These are phyloP conservation scores for Peromyscus leucopus DNA, from an alignment of 2,113 vertebrate genomes.

Conservation along the genomic window DNA sequence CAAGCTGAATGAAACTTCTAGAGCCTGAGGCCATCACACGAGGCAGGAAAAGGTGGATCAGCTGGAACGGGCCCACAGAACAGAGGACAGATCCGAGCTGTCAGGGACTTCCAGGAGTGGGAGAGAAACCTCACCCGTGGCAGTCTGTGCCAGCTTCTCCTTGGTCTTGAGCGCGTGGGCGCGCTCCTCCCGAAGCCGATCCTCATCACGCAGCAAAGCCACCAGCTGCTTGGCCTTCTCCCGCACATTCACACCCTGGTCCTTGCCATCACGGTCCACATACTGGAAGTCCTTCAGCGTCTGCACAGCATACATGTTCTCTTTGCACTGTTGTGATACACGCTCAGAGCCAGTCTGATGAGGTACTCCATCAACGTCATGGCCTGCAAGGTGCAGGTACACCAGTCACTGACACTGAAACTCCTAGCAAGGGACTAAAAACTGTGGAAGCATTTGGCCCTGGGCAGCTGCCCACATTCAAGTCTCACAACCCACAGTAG, in stretches of 20 bases:
- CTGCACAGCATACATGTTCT: slow-evolving; percentile 96
- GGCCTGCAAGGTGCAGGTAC: slow-evolving; percentile 85
- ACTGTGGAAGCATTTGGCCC: background rate
- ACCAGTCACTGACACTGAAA: background rate
- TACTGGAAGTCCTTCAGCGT: slow-evolving; percentile 97
- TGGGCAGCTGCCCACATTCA: background rate
- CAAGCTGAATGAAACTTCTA: background rate
- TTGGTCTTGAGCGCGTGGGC: slow-evolving; percentile 96
- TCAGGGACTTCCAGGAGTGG: background rate
- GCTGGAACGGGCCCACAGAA: background rate
- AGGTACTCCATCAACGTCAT: slow-evolving; percentile 98
- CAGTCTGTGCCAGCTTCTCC: slow-evolving; percentile 96
- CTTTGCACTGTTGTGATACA: slow-evolving; percentile 95
- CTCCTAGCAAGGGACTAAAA: background rate
- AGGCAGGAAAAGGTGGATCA: background rate
- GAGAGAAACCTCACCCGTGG: slow-evolving; percentile 88
- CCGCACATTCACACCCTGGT: slow-evolving; percentile 96
- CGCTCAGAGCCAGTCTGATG: slow-evolving; percentile 96
- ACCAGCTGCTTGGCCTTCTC: slow-evolving; percentile 97
- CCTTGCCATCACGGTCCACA: slow-evolving; percentile 95
- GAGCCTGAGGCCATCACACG: background rate
- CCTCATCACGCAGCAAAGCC: slow-evolving; percentile 94
- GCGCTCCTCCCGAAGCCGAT: slow-evolving; percentile 94
- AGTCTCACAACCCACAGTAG: background rate
- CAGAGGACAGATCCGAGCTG: background rate